Conservation (phyloP, 2,797 vertebrate species). For the Remorina albescens region DNA sequence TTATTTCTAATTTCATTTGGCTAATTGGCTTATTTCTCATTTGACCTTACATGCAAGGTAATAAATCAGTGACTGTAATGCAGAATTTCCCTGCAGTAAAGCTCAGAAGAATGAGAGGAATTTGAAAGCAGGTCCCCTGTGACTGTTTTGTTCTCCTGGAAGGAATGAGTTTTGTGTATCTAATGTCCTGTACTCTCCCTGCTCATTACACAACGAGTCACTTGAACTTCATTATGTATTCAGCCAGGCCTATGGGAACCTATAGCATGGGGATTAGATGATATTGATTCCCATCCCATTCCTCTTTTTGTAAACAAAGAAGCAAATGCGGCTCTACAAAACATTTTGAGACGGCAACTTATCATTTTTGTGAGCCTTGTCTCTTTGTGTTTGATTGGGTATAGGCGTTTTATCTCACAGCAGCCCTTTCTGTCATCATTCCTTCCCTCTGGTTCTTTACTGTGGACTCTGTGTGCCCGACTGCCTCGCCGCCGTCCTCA, state of each 20-base stretch:
- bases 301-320: constrained; percentile 43
- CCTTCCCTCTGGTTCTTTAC: constrained; percentile 33
- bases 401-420: constrained; percentile 33
- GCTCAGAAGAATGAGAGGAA: constrained; percentile 37
- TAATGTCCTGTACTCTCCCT: constrained; percentile 29
- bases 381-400: constrained; percentile 27
- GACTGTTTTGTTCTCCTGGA: constrained; percentile 24
- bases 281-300: constrained; percentile 61
- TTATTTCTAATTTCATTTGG: constrained; percentile 10
- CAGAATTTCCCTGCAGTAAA: background rate
- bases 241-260: constrained; percentile 43
- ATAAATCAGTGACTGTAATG: constrained; percentile 24
- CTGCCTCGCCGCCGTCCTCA: constrained; percentile 42
- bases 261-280: constrained; percentile 35
- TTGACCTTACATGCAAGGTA: constrained; percentile 35
- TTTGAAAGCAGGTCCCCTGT: constrained; percentile 47
- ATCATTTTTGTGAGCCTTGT: constrained; percentile 17
- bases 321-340: constrained; percentile 17
- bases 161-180: constrained; percentile 30
- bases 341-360: background rate
- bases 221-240: constrained; percentile 44
- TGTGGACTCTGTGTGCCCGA: background rate
- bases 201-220: constrained; percentile 65
- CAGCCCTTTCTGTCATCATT: constrained; percentile 52
- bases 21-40: constrained; percentile 22